Conservation (phyloP, 1,140 invertebrate species). For the Bombus confusus region DNA sequence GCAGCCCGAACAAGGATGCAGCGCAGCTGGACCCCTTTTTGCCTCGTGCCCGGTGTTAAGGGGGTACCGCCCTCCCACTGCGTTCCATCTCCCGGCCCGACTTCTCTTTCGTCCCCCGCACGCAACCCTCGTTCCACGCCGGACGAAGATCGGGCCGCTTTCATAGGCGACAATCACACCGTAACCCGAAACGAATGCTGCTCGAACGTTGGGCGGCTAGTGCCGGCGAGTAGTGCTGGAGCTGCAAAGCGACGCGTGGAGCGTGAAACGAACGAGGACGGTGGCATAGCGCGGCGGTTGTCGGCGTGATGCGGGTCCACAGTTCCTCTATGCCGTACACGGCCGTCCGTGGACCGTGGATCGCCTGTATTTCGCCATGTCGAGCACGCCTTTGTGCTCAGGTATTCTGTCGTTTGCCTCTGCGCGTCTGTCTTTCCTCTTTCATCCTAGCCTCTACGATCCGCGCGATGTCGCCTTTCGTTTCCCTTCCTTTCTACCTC, state of each 20-base stretch:
- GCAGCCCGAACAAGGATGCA: constrained; percentile 72
- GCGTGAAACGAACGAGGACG: not conserved
- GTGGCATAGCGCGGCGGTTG: not conserved
- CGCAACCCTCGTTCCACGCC: constrained; percentile 2
- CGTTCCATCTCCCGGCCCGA: constrained; percentile 46
- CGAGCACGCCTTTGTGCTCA: constrained; percentile 52
- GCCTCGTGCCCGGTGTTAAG: constrained; percentile 78
- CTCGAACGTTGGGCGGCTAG: constrained; percentile 26
- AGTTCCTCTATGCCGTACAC: not conserved
- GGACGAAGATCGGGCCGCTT: constrained; percentile 18
- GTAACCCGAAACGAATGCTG: constrained; percentile 51
- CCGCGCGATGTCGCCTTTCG: not conserved
- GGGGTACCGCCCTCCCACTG: constrained; percentile 76
- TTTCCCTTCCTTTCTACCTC: not conserved
- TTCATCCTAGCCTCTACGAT: not conserved
- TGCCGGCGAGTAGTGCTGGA: too few relatives aligned
- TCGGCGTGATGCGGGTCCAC: constrained; percentile 17
- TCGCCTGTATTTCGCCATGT: constrained; percentile 38
- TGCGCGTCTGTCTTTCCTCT: not conserved
- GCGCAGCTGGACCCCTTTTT: constrained; percentile 71
- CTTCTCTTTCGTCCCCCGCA: constrained; percentile 36
- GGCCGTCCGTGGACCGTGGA: not conserved
- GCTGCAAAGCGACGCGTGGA: not conserved
- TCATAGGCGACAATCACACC: constrained; percentile 43
- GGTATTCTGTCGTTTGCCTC: constrained; percentile 5